Evolutionary conservation across 2,888 invertebrate genomes (phyloP).

Genomic region (Pemphredon lugubris): DNA sequence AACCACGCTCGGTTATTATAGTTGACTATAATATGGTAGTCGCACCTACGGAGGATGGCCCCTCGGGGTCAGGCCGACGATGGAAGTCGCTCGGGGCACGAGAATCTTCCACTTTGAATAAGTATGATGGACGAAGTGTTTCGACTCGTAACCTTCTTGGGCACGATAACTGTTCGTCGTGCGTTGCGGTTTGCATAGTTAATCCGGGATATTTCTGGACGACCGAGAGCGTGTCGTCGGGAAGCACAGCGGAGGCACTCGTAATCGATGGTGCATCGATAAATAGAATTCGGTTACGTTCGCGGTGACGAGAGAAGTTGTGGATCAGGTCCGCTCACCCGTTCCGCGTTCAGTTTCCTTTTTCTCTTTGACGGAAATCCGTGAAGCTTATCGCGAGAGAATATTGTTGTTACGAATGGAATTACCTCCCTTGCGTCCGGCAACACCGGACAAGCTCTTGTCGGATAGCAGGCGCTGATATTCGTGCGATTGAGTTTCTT

Average conservation of each 20-base stretch:
- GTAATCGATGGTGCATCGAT: neutral
- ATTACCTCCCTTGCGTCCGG: too few species aligned
- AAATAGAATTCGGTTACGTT: too few species aligned
- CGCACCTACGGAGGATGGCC: conserved; percentile 42
- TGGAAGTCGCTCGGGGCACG: conserved; percentile 37
- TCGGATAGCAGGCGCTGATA: too few species aligned
- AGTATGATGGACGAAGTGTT: conserved; percentile 53
- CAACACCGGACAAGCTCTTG: too few species aligned
- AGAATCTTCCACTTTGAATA: conserved; percentile 51
- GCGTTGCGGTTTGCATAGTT: conserved; percentile 11
- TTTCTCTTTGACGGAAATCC: too few species aligned
- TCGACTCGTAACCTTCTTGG: conserved; percentile 46
- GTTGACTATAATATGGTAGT: conserved; percentile 41
- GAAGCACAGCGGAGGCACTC: neutral
- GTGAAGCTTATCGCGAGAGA: too few species aligned
- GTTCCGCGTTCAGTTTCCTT: too few species aligned
- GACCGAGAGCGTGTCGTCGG: neutral
- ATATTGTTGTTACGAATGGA: too few species aligned
- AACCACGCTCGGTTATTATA: conserved; percentile 42
- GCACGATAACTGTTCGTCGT: conserved; percentile 32
- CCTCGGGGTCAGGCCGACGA: conserved; percentile 33
- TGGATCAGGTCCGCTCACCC: too few species aligned
- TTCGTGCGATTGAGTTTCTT: too few species aligned
- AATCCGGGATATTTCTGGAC: neutral
- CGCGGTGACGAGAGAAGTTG: too few species aligned